A percentile compares a stretch with the other conserved stretches of the same genome.
These are phyloP conservation scores for Acanthosepion pharaonis DNA, from an alignment of 2,888 invertebrate species.

Conservation along the genomic window DNA sequence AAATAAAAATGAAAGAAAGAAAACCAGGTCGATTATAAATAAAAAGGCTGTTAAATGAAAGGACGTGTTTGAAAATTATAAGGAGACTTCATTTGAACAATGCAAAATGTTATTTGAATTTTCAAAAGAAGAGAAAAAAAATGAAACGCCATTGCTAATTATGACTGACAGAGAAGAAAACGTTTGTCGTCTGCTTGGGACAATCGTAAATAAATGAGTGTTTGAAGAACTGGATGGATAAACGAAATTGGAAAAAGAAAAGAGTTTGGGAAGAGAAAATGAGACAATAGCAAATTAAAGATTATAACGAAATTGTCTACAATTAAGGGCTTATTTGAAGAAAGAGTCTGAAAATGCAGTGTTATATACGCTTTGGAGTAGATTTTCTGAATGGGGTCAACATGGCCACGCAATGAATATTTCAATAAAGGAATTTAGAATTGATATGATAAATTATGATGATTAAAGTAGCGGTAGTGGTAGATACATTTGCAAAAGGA, in stretches of 20 bases:
- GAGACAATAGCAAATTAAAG: background rate
- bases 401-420: background rate
- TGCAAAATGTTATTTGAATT: background rate
- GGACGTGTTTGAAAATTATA: background rate
- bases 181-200: background rate
- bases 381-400: background rate
- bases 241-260: background rate
- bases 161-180: background rate
- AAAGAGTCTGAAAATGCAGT: background rate
- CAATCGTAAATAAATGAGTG: background rate
- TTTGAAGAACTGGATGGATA: background rate
- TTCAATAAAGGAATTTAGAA: background rate
- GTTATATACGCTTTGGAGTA: too few species aligned
- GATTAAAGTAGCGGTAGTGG: background rate
- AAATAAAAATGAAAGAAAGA: background rate
- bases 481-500: background rate
- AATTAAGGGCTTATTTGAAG: background rate
- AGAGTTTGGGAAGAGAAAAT: background rate
- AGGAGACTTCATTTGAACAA: background rate
- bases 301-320: background rate
- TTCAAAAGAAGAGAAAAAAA: background rate
- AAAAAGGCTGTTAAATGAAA: background rate
- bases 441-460: background rate
- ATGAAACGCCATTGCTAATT: background rate
- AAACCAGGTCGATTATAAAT: background rate